Evolutionary conservation across 2,113 vertebrate genomes (phyloP).

Genomic region (Anoura caudifer): DNA sequence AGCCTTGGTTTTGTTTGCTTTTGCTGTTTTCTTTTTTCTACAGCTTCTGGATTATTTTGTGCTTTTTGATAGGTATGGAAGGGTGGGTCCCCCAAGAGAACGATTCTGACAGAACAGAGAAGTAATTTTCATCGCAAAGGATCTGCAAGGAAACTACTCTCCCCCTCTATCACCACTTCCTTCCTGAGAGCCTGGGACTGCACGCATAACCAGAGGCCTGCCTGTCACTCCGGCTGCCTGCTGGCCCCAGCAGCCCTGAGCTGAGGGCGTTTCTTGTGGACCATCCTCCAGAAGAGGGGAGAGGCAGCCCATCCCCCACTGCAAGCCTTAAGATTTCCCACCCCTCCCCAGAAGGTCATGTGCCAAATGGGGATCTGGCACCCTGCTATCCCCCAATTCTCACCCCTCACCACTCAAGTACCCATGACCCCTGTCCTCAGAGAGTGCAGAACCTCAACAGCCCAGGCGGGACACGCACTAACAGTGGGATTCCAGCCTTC

Average conservation of each 20-base stretch:
- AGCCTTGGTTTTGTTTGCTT: not conserved
- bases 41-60: not conserved
- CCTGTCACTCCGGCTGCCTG: not conserved
- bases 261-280: not conserved
- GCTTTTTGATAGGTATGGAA: not conserved
- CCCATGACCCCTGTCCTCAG: not conserved
- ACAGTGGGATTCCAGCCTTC: not conserved
- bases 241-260: not conserved
- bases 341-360: not conserved
- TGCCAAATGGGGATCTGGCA: not conserved
- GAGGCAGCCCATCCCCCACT: not conserved
- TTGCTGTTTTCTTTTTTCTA: not conserved
- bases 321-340: not conserved
- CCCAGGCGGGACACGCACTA: too few species aligned
- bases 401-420: not conserved
- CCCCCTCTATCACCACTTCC: not conserved
- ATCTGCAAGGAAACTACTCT: not conserved
- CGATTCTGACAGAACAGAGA: constrained; percentile 8
- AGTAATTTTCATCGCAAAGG: not conserved
- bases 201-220: not conserved
- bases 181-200: not conserved
- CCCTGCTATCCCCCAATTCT: not conserved
- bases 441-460: not conserved
- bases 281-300: not conserved
- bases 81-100: not conserved